Evolutionary conservation across 2,113 vertebrate genomes (phyloP).

Genomic region (Ciconia maguari): DNA sequence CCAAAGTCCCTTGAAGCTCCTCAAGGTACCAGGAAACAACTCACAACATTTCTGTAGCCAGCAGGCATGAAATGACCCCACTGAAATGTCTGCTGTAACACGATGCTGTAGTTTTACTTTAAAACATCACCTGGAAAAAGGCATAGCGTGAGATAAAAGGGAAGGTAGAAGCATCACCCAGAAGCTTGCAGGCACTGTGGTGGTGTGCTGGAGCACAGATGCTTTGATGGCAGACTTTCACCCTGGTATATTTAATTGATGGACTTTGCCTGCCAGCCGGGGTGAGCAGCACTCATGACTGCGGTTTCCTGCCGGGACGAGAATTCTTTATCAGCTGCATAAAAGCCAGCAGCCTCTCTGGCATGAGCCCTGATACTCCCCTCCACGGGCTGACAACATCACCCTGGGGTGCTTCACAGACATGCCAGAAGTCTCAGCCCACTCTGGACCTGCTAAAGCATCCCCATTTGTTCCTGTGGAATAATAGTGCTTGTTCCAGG

Average conservation of each 20-base stretch:
- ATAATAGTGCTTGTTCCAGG: background rate
- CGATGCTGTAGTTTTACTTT: background rate
- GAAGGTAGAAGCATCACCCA: background rate
- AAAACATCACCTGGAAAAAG: background rate
- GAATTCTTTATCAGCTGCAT: background rate
- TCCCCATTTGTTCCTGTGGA: background rate
- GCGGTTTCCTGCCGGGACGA: background rate
- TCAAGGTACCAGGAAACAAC: background rate
- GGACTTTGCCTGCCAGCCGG: constrained; percentile 5
- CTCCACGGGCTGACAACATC: background rate
- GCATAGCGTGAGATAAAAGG: background rate
- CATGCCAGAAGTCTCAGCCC: background rate
- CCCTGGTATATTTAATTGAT: background rate
- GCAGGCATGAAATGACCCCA: background rate
- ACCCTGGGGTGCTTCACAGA: background rate
- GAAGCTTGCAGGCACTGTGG: background rate
- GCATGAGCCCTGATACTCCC: background rate
- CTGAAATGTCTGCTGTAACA: background rate
- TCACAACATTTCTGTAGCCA: background rate
- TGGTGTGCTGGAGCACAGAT: background rate
- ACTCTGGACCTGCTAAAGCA: background rate
- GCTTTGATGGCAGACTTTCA: constrained; percentile 6
- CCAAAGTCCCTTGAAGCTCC: background rate
- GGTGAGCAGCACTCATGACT: background rate
- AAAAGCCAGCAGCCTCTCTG: background rate